Percentiles rank a stretch among this genome's conserved stretches.
These are phyloP conservation scores for Drosophila nigromelanica DNA, from an alignment of 1,140 invertebrate genomes.

Conservation along the genomic window DNA sequence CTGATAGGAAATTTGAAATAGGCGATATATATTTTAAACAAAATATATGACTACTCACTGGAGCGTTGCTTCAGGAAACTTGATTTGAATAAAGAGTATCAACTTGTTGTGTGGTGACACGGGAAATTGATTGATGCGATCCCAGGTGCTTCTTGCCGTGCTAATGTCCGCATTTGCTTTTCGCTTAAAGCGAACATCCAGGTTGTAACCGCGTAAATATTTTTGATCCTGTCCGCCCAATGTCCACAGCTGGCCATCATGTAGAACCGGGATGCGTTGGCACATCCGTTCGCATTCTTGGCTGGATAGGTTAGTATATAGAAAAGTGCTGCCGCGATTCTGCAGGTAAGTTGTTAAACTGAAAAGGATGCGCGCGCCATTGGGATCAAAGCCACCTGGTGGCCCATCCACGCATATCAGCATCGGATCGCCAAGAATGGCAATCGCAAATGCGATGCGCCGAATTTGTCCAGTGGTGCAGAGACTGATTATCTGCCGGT, in stretches of 20 bases:
- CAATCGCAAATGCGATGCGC: constrained; percentile 94
- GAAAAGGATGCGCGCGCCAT: constrained; percentile 90
- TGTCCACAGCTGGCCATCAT: constrained; percentile 89
- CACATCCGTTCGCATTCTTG: constrained; percentile 94
- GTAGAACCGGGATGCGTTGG: constrained; percentile 91
- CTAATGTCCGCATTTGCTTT: constrained; percentile 57
- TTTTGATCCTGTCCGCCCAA: constrained; percentile 87
- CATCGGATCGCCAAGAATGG: constrained; percentile 92
- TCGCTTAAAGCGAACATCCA: constrained; percentile 68
- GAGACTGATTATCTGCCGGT: constrained; percentile 4
- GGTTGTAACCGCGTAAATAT: constrained; percentile 70
- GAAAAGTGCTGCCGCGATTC: constrained; percentile 84
- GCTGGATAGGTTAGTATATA: constrained; percentile 90
- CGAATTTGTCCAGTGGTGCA: constrained; percentile 93
- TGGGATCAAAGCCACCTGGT: constrained; percentile 92
- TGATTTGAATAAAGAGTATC: constrained; percentile 51
- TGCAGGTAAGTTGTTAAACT: constrained; percentile 85
- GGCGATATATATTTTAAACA: neutral
- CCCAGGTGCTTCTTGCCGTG: constrained; percentile 50
- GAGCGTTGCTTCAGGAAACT: constrained; percentile 53
- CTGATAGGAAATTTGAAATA: constrained; percentile 15
- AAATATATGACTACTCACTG: constrained; percentile 37
- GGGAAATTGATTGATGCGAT: constrained; percentile 64
- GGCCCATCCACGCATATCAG: constrained; percentile 73
- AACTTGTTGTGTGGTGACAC: constrained; percentile 59